Base-by-base conservation (phyloP, 2,797 vertebrate species). In the Ataeniobius toweri region DNA sequence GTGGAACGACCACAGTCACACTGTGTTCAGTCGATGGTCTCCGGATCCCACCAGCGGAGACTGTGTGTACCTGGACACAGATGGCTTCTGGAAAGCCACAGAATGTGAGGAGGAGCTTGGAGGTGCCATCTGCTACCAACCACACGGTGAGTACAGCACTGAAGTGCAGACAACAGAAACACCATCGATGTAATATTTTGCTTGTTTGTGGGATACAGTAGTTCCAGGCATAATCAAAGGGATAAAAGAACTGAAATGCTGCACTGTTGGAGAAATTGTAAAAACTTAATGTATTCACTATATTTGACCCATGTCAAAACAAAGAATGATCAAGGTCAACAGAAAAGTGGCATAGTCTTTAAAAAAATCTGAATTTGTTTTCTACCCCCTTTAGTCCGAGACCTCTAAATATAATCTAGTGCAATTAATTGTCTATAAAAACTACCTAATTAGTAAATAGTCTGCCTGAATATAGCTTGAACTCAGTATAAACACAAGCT, bases 71-170 rank as follows among this genome's bases (percentile, higher is more conserved):
- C 90, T 98, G 92, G 97, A 97, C 86, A 96, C 89, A 0, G 97
- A 98, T 71, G 97, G 98, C 76, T 98, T 96, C 92, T 99, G 98
- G 98, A 99, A 96, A 91, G 96, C 97, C 78, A 95, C 94, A 0
- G 93, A 95, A 61, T 99, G 98, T 59, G 91, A 93, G 50, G 87
- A 92, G 69, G n/a, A 83, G 82, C 95, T 96, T 9, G 89, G 89
- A 26, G 98, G 97, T 5, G 97, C 96, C 51, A 94, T 99, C 92
- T 99, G 98, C 92, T 96, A 97, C 3, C 80, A 93, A 77, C 92
- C 96, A 81, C 92, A 95, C 81, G 89, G 98, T 99, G 94, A 84
- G 96, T 83, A 16, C 28, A 28, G 63, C 39, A 14, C 16, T 46
- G 26, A 48, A 53, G 46, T 0, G 55, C 14, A 36, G 16, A 73